Evolutionary conservation across 92 coral and sea anemone species (phyloP).

Genomic region (Scolanthus callimorphus): DNA sequence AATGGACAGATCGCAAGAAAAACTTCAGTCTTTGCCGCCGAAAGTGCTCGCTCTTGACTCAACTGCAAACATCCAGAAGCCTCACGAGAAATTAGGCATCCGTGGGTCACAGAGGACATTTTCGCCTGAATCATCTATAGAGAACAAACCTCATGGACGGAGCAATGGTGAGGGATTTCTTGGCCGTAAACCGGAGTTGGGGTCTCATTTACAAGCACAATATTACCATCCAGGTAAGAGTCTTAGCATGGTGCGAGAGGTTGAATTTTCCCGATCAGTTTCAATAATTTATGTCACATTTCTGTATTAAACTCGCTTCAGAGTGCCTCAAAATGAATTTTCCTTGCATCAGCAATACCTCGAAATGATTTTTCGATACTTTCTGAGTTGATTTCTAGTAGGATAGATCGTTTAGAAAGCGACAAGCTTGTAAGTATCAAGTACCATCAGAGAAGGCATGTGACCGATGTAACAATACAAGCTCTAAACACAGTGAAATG

Average conservation of each 20-base stretch:
- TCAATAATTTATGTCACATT: too few relatives aligned
- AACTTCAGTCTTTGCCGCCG: conserved; percentile 70
- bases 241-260: too few relatives aligned
- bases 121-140: conserved; percentile 18
- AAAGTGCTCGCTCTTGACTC: conserved; percentile 73
- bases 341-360: too few relatives aligned
- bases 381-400: background rate
- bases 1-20: conserved; percentile 90
- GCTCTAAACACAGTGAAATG: too few relatives aligned
- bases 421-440: background rate
- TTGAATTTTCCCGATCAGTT: background rate
- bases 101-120: conserved; percentile 12
- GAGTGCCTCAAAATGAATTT: too few relatives aligned
- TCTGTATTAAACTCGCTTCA: too few relatives aligned
- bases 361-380: too few relatives aligned
- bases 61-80: conserved; percentile 43
- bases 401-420: conserved; percentile 11
- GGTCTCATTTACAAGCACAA: conserved; percentile 49
- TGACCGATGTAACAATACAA: conserved; percentile 4
- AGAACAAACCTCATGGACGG: conserved; percentile 6
- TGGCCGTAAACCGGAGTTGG: conserved; percentile 47
- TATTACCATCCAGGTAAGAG: conserved; percentile 22
- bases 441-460: background rate
- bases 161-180: conserved; percentile 24
- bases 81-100: conserved; percentile 18